Evolutionary conservation across 35 echinoderm and acorn worm species (phyloP), one percentile per base, ranked within the genome.

Genomic region (Eucidaris tribuloides): DNA sequence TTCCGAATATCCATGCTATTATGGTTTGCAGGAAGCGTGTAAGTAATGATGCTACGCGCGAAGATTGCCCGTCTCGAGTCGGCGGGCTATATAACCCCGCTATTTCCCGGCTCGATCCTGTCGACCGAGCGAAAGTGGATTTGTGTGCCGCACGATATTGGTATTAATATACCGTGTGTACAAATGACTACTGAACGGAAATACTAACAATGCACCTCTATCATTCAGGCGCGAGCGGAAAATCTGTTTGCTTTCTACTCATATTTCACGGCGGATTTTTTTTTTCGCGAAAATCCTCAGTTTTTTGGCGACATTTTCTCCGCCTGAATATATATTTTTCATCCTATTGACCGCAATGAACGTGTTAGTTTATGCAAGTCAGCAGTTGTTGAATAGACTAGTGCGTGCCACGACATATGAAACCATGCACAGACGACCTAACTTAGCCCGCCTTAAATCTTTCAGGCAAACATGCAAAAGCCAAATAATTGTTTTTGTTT

Each of bases 401-500:
- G 68, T n/a, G 68, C 36, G 40, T 74, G 68, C 30, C 20, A 40
- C 36, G 68, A 74, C 68, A 74, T 36, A 74, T 44, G 68, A 74
- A 74, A 74, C 68, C 40, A 7, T 44, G 2, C 17, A 36, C 68
- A 74, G 68, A 74, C 29, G 68, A 40, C 24, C 37, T n/a, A 74
- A 74, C 24, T 42, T 41, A 74, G 68, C 68, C 24, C 41, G 28
- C 28, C 35, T 20, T 22, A 74, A 74, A 74, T 74, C 68, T 40
- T 33, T 18, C 35, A 22, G 24, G 68, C 37, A 74, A 74, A 74
- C 68, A 74, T 22, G 41, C n/a, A 33, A 24, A 27, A 74, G 68
- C 68, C 68, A 36, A 74, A 74, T 74, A 74, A 74, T 74, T 74
- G 68, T 74, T 74, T 74, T 74, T 74, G 68, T 74, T 74, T 74